phyloP scores from a whole-genome alignment of 2,113 vertebrate species.

The Hypocryptadius cinnamomeus region DNA sequence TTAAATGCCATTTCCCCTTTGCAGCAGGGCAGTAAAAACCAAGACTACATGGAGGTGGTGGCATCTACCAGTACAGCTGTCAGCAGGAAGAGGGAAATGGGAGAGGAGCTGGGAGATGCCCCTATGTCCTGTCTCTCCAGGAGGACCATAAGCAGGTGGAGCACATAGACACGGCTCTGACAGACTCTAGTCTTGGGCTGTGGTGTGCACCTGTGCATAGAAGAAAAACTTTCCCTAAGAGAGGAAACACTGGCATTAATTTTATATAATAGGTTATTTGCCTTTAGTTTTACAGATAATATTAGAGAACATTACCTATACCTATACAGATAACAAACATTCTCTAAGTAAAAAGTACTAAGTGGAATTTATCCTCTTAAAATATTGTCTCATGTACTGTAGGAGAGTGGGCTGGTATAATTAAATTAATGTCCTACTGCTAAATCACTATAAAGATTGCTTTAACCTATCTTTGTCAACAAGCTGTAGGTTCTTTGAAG shows the following conservation, averaged over 20 bases:
- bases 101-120: neutral
- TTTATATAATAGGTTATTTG: neutral
- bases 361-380: neutral
- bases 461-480: neutral
- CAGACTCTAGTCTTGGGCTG: neutral
- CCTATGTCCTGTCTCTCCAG: neutral
- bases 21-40: neutral
- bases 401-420: neutral
- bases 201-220: fast-evolving
- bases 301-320: neutral
- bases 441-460: neutral
- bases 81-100: neutral
- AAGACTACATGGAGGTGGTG: fast-evolving
- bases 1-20: neutral
- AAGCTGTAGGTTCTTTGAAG: neutral
- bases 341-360: neutral
- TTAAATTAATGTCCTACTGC: neutral
- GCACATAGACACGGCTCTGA: neutral
- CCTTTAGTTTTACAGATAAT: neutral
- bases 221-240: neutral
- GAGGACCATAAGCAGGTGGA: neutral
- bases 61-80: neutral
- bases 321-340: neutral
- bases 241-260: neutral
- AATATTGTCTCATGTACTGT: neutral